Evolutionary conservation across 2,797 vertebrate species (phyloP).

Genomic region (Mus spretus): DNA sequence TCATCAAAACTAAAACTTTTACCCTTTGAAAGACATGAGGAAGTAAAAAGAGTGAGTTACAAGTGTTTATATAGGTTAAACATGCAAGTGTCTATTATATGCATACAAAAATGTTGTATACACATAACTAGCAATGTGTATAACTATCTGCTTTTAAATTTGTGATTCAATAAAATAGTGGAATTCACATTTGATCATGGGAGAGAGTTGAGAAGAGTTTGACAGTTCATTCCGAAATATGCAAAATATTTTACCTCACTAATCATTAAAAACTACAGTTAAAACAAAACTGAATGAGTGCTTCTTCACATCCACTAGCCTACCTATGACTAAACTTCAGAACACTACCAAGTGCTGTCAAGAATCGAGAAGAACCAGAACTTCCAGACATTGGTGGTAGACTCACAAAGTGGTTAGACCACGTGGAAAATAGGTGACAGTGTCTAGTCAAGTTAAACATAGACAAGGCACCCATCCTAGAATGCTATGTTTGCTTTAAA

Average conservation of each 20-base stretch:
- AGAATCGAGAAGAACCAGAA: not conserved
- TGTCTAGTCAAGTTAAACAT: conserved; percentile 52
- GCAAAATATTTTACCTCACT: conserved; percentile 17
- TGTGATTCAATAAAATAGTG: not conserved
- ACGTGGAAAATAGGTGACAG: not conserved
- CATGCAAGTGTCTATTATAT: not conserved
- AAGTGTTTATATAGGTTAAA: not conserved
- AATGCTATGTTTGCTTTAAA: not conserved
- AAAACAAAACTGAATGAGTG: not conserved
- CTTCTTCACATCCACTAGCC: not conserved
- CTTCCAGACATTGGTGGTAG: not conserved
- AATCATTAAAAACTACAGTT: conserved; percentile 17
- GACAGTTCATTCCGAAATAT: not conserved
- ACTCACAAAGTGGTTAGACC: not conserved
- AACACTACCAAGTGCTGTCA: not conserved
- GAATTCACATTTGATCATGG: not conserved
- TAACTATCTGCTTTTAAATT: not conserved
- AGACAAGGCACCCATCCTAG: not conserved
- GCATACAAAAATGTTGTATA: not conserved
- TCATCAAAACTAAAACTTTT: conserved; percentile 23
- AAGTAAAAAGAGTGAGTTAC: conserved; percentile 5
- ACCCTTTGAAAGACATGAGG: not conserved
- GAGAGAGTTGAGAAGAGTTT: not conserved
- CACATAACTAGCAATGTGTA: not conserved
- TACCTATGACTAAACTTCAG: not conserved